Base-by-base conservation (phyloP, 2,797 vertebrate species). In the Varecia variegata region DNA sequence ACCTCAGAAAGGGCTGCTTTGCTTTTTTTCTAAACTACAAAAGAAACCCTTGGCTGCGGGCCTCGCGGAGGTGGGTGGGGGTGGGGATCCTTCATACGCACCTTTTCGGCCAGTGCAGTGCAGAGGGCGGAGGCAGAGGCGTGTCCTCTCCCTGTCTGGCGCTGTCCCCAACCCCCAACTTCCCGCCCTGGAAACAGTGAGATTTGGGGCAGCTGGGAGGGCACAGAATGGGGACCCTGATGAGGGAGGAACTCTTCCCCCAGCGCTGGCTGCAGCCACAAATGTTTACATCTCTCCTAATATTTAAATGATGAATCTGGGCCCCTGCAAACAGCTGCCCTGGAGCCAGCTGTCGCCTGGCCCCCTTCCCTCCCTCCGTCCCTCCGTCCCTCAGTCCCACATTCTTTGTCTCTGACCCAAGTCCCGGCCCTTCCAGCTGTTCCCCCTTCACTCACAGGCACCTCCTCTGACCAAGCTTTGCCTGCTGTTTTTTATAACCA, bases 381-480 rank as follows among this genome's bases (percentile, higher is more conserved):
- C 17, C 15, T 1, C 74, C 27, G 4, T 4, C 27, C 10, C 54
- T 1, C 74, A 5, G 6, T 3, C 27, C 7, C 3, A 1, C 27
- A 32, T 86, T 93, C 94, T 92, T 95, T 94, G 56, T 96, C 90
- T 73, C 87, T 54, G 90, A 96, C 84, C 97, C 93, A 74, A 45
- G 52, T 30, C 83, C 76, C 1, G 0, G 74, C 71, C 88, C 73
- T 84, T 74, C 92, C 95, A 93, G 87, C 96, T 90, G 80, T 58
- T 50, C 38, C 87, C 32, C n/a, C 3, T 1, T 25, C 1, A 20
- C 88, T 86, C 56, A 3, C 40, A 67, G 79, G 87, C 80, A 3
- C 58, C 23, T 56, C 80, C 43, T 58, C n/a, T 13, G 81, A 21
- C 27, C 2, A 1, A 0, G n/a, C 38, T 5, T 23, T 4, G 1